phyloP scores from a whole-genome alignment of 1,140 invertebrate species.

The Liolophura sinensis region DNA sequence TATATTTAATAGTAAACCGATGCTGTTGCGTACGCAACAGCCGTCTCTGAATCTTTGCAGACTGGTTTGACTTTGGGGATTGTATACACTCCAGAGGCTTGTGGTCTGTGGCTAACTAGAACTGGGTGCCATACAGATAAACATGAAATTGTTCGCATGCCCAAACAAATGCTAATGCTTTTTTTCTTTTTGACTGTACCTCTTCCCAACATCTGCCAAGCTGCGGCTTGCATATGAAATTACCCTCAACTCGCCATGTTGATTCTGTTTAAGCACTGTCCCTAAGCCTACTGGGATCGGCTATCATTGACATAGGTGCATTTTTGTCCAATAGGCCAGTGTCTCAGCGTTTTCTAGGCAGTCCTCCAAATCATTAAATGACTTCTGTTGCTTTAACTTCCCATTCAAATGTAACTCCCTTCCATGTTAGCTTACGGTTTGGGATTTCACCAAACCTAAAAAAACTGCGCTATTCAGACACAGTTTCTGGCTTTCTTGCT shows the following conservation, averaged over 20 bases:
- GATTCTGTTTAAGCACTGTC: constrained; percentile 24
- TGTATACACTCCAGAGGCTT: constrained; percentile 40
- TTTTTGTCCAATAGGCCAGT: constrained; percentile 11
- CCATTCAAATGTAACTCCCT: constrained; percentile 13
- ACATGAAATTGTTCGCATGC: constrained; percentile 55
- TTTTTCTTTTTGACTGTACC: constrained; percentile 57
- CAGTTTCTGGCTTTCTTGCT: too few species aligned
- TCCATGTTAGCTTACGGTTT: too few species aligned
- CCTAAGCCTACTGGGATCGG: constrained; percentile 27
- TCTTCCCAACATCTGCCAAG: constrained; percentile 21
- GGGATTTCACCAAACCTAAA: too few species aligned
- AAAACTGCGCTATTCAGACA: too few species aligned
- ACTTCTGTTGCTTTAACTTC: constrained; percentile 9
- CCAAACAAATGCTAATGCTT: constrained; percentile 56
- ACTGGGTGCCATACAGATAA: constrained; percentile 56
- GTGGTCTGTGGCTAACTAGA: constrained; percentile 53
- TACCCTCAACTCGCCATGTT: constrained; percentile 17
- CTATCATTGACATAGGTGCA: constrained; percentile 7
- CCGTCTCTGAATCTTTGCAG: constrained; percentile 34
- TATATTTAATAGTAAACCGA: constrained; percentile 22
- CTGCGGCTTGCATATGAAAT: constrained; percentile 31
- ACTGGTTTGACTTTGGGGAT: constrained; percentile 18
- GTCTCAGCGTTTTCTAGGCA: constrained; percentile 6
- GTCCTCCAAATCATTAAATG: constrained; percentile 16
- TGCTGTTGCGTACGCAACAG: constrained; percentile 27